A percentile compares a stretch with the other conserved stretches of the same genome.
phyloP scores from a whole-genome alignment of 2,797 vertebrate species.

The Coreius guichenoti region DNA sequence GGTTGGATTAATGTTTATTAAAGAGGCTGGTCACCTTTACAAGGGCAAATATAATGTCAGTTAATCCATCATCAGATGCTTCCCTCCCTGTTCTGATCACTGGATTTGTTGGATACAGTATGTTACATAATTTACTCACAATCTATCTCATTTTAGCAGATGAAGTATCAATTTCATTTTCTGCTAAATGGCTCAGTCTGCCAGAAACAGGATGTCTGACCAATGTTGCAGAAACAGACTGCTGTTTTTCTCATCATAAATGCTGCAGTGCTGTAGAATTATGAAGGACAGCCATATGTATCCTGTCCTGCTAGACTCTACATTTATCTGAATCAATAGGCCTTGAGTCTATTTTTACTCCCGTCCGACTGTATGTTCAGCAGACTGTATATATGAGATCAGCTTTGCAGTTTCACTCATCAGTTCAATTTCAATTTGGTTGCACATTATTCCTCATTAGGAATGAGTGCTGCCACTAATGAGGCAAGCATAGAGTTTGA shows the following conservation, averaged over 20 bases:
- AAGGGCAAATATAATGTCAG: conserved; percentile 3
- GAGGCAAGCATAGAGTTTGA: neutral
- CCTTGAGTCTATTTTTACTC: conserved; percentile 28
- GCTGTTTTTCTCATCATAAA: conserved; percentile 15
- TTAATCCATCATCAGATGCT: neutral
- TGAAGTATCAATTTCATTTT: conserved; percentile 6
- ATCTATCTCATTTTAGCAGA: neutral
- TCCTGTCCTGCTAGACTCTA: conserved; percentile 23
- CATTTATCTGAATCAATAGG: conserved; percentile 22
- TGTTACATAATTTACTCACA: neutral
- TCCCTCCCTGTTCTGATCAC: neutral
- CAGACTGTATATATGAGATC: neutral
- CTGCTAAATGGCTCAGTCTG: neutral
- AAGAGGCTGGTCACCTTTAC: neutral
- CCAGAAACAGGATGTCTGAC: conserved; percentile 38
- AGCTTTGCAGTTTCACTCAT: neutral
- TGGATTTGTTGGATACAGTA: neutral
- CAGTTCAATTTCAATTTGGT: neutral
- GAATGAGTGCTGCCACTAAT: neutral
- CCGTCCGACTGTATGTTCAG: neutral
- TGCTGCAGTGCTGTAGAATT: neutral
- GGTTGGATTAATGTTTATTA: conserved; percentile 12
- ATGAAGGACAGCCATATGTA: conserved; percentile 8
- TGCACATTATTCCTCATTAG: neutral
- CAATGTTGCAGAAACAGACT: neutral